A percentile compares a stretch with the other conserved stretches of the same genome.
These are phyloP conservation scores for Mylabris sibirica DNA, from an alignment of 2,888 invertebrate species.

Conservation along the genomic window DNA sequence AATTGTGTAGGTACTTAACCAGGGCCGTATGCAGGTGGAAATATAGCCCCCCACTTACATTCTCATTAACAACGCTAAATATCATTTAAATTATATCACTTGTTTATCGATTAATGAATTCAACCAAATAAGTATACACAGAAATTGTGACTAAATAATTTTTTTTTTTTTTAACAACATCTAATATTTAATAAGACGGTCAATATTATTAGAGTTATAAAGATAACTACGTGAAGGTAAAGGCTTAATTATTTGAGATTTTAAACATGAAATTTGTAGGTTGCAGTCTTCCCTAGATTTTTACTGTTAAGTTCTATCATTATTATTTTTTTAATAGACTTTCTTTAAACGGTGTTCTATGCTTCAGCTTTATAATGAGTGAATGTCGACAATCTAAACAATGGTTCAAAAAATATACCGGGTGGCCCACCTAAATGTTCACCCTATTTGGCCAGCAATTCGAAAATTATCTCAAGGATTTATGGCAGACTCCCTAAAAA, in stretches of 20 bases:
- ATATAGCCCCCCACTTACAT: conserved; percentile 24
- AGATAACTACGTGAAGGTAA: neutral
- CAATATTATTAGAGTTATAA: conserved; percentile 3
- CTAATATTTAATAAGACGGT: neutral
- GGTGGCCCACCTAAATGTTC: too few species aligned
- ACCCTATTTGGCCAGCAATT: too few species aligned
- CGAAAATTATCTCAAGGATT: too few species aligned
- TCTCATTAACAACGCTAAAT: neutral
- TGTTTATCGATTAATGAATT: neutral
- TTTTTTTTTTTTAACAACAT: neutral
- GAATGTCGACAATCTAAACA: conserved; percentile 13
- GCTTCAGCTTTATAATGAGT: neutral
- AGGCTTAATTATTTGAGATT: neutral
- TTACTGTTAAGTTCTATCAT: too few species aligned
- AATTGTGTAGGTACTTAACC: conserved; percentile 47
- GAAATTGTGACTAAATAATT: neutral
- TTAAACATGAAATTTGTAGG: neutral
- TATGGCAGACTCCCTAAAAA: too few species aligned
- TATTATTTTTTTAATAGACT: too few species aligned
- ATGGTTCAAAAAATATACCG: conserved; percentile 30
- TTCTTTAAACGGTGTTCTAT: neutral
- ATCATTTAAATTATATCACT: neutral
- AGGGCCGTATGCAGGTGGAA: conserved; percentile 53
- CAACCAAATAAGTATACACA: neutral
- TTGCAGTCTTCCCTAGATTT: too few species aligned